phyloP scores from a whole-genome alignment of 2,113 vertebrate species.

The Hemiprocne comata region DNA sequence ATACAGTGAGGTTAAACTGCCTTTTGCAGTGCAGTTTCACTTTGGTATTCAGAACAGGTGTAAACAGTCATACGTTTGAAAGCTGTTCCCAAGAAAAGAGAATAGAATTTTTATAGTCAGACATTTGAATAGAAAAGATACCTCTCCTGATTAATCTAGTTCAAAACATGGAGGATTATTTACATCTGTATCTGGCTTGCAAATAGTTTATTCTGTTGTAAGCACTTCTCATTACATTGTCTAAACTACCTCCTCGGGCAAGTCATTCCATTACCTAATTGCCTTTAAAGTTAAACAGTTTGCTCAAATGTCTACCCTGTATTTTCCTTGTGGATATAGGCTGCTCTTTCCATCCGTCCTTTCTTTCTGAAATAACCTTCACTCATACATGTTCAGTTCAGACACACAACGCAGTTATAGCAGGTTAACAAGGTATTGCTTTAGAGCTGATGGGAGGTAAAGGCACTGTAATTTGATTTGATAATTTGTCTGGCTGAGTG shows the following conservation, averaged over 20 bases:
- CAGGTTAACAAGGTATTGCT: conserved; percentile 41
- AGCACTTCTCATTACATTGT: conserved; percentile 57
- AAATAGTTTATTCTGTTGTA: conserved; percentile 57
- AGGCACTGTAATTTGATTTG: conserved; percentile 24
- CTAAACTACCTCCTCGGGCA: conserved; percentile 57
- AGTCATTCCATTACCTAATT: conserved; percentile 60
- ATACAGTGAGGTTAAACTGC: conserved; percentile 58
- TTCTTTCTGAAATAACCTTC: conserved; percentile 52
- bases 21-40: conserved; percentile 47
- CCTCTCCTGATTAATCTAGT: conserved; percentile 5
- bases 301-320: conserved; percentile 22
- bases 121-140: conserved; percentile 16
- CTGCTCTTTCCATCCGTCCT: conserved; percentile 23
- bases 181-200: conserved; percentile 38
- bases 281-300: conserved; percentile 63
- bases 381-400: background rate
- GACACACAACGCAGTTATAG: background rate
- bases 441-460: conserved; percentile 28
- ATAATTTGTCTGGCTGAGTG: background rate
- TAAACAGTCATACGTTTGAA: conserved; percentile 43
- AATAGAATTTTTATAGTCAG: conserved; percentile 29
- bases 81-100: conserved; percentile 18
- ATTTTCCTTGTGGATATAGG: conserved; percentile 14
- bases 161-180: conserved; percentile 56
- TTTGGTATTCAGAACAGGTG: conserved; percentile 62